phyloP scores from a whole-genome alignment of 2,888 invertebrate genomes.

The Dugesia japonica region DNA sequence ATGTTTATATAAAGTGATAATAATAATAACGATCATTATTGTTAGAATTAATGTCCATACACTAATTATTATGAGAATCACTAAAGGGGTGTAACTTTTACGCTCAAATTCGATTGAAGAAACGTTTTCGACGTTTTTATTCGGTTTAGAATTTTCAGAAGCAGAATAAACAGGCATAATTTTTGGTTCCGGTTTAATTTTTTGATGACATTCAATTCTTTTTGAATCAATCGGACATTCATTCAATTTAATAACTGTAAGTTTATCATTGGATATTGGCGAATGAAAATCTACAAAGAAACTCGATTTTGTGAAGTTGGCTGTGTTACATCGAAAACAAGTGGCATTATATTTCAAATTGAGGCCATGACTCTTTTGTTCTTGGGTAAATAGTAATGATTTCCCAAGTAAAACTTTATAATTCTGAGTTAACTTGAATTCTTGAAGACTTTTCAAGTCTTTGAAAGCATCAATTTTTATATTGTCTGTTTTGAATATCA shows the following conservation, averaged over 20 bases:
- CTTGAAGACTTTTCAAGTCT: not conserved
- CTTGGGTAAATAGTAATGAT: not conserved
- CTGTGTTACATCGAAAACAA: not conserved
- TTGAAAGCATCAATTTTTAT: not conserved
- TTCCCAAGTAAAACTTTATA: not conserved
- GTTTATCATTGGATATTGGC: not conserved
- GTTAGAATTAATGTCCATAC: not conserved
- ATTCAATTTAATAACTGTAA: not conserved
- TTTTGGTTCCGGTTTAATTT: not conserved
- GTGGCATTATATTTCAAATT: not conserved
- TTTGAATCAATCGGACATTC: not conserved
- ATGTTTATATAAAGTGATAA: not conserved
- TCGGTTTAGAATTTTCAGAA: not conserved
- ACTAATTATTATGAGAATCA: not conserved
- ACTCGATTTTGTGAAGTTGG: not conserved
- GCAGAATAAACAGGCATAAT: not conserved
- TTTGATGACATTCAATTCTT: not conserved
- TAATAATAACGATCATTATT: not conserved
- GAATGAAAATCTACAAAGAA: not conserved
- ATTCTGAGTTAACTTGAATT: not conserved
- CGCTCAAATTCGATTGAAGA: not conserved
- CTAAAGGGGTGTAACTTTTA: not conserved
- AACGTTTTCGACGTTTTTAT: not conserved
- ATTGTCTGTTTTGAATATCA: not conserved
- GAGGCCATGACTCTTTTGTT: not conserved